Base-by-base conservation (phyloP, 2,113 vertebrate species). In the Hiodon alosoides region DNA sequence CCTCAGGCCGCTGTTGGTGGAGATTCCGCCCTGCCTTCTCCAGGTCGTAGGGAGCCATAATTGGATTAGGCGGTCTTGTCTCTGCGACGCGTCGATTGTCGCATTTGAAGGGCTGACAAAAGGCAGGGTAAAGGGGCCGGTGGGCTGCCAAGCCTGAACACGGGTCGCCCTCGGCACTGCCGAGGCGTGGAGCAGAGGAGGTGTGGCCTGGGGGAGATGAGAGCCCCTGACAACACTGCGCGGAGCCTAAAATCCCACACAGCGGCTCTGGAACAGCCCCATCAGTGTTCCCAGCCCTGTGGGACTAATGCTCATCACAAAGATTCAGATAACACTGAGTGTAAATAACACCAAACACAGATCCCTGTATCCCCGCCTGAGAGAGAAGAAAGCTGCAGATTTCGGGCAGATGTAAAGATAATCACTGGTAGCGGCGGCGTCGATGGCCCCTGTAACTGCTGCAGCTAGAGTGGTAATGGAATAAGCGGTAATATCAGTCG, bases 21-120 rank as follows among this genome's bases (percentile, higher is more conserved):
- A 85, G 87, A 83, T 86, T 87, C 90, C 83, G 84, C 89, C 92
- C 91, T 91, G 90, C 90, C 82, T 89, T 88, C n/a, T 83, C 61
- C 90, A 90, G 87, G 91, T 89, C 93, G 93, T 93, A 92, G 91
- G 89, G 92, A 90, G 81, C 57, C 47, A 83, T 96, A 98, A 96
- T 93, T 91, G 94, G 95, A 97, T 98, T 97, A 97, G 90, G 88
- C 85, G 85, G 87, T 74, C 89, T 93, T 85, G 81, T 87, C 90
- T 90, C 84, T 77, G 90, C 87, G 88, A 91, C 90, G 87, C 88
- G 88, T 73, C 87, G 90, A 93, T 90, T 91, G 90, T 89, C 92
- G 87, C 83, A 82, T 88, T 91, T 90, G 81, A 85, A 81, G 72
- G 78, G 82, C 85, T 88, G 86, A 90, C 92, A 90, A 90, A 87